Evolutionary conservation across 1,140 invertebrate genomes (phyloP), one percentile per base, ranked within the genome.

Genomic region (Caligus rogercresseyi): DNA sequence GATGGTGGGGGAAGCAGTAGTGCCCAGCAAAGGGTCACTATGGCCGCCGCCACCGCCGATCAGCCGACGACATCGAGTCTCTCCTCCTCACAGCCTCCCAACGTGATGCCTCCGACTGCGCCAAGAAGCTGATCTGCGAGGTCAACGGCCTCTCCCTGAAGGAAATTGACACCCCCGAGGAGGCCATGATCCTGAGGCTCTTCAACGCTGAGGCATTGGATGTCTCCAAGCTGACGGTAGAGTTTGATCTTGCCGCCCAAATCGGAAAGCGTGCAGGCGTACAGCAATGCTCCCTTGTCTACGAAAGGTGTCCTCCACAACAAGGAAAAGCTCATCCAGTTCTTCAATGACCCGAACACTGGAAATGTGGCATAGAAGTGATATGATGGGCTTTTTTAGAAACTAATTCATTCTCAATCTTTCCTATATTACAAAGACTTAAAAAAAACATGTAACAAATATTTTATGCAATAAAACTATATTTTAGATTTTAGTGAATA

Each of bases 51-150:
- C n/a, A n/a, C 55, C n/a, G 21, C n/a, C 16, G 55, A n/a, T 57
- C 55, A 20, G 55, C 25, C 1, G 23, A 16, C n/a, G 55, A 57
- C n/a, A 3, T n/a, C 21, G 55, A 57, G 55, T 13, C 43, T n/a
- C n/a, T 57, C 55, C 23, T 57, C 21, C 55, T 57, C 55, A 16
- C 16, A 23, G 55, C 55, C 55, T 19, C 16, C 16, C 3, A n/a
- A 23, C 20, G n/a, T 2, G 55, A 57, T 57, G 55, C 55, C 15
- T 20, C 21, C 25, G 55, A 57, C 23, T 57, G 55, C 15, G 55
- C 55, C 55, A 57, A 57, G 55, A 57, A 57, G 55, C 21, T 57
- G 55, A 23, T 57, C 1, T 57, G 55, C 16, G 25, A 23, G 55
- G 16, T 57, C 16, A 57, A 57, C 21, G 16, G 20, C 21, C 16